phyloP scores from a whole-genome alignment of 2,888 invertebrate genomes.

The Pseudoips prasinana region DNA sequence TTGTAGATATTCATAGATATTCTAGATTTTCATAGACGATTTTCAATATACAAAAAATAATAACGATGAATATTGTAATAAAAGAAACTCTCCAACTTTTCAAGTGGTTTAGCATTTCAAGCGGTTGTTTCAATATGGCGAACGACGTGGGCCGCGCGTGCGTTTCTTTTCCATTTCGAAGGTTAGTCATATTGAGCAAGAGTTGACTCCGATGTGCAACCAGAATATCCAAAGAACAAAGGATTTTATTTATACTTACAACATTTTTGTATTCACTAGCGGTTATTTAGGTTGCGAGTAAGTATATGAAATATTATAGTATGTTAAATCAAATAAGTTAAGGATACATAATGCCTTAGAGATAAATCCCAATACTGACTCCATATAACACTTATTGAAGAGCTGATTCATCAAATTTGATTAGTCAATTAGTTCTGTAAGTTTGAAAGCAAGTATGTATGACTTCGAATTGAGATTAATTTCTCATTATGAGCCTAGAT shows the following conservation, averaged over 20 bases:
- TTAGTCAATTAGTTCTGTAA: too few relatives aligned
- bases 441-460: too few relatives aligned
- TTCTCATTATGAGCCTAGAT: too few relatives aligned
- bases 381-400: too few relatives aligned
- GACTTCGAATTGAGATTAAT: too few relatives aligned
- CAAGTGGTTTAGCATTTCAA: constrained; percentile 1
- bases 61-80: background rate
- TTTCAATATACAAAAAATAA: too few relatives aligned
- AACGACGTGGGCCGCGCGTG: constrained; percentile 48
- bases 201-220: constrained; percentile 51
- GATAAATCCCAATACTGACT: too few relatives aligned
- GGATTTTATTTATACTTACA: constrained; percentile 37
- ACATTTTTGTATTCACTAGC: constrained; percentile 14
- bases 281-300: constrained; percentile 1
- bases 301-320: too few relatives aligned
- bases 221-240: constrained; percentile 58
- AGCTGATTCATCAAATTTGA: too few relatives aligned
- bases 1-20: too few relatives aligned
- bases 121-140: constrained; percentile 32
- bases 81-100: background rate
- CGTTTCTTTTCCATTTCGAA: constrained; percentile 72
- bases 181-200: constrained; percentile 64
- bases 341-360: too few relatives aligned
- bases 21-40: too few relatives aligned
- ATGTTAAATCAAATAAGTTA: background rate